Base-by-base conservation (phyloP, 2,113 vertebrate species). In the Sinosuthora webbiana region DNA sequence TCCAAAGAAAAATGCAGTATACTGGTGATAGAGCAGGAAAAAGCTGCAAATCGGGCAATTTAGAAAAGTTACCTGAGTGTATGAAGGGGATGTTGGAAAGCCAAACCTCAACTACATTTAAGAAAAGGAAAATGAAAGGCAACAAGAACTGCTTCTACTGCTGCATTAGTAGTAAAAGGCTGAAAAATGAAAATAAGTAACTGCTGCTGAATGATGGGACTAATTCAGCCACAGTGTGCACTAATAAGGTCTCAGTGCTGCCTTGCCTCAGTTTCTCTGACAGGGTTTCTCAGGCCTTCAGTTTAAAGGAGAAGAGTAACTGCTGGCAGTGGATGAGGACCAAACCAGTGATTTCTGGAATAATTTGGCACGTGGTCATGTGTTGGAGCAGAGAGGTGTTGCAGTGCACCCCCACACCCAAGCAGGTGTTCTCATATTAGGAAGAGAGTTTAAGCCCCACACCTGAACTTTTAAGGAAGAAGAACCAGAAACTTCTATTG, bases 1-100 rank as follows among this genome's bases (percentile, higher is more conserved):
- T 91, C 27, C 5, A 8, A 35, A 56, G 41, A 9, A 63, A 82
- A 67, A 1, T 0, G 0, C 13, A 37, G 6, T 39, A 23, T 33
- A 33, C 7, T 41, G 20, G 11, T 2, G 3, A n/a, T 18, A 31
- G 27, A 73, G 25, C 50, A 57, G 60, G 21, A 70, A 78, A 68
- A 77, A 31, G 21, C 41, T 65, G 39, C 27, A 52, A n/a, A 65
- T 47, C 4, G 2, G 13, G 3, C 5, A 35, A 28, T 59, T 71
- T 57, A 35, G 27, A 71, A 76, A 76, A 65, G 67, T 21, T 67
- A 9, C 31, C 30, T 74, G 21, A 18, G 25, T 5, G 3, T 53
- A 9, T 74, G 22, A 74, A 62, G 5, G 10, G 4, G 6, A 25
- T n/a, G 18, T 64, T 83, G 41, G 50, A 60, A 68, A 77, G 27